A percentile compares a stretch with the other conserved stretches of the same genome.
Conservation (phyloP, 1,140 invertebrate genomes). For the Aradophagus sp. region DNA sequence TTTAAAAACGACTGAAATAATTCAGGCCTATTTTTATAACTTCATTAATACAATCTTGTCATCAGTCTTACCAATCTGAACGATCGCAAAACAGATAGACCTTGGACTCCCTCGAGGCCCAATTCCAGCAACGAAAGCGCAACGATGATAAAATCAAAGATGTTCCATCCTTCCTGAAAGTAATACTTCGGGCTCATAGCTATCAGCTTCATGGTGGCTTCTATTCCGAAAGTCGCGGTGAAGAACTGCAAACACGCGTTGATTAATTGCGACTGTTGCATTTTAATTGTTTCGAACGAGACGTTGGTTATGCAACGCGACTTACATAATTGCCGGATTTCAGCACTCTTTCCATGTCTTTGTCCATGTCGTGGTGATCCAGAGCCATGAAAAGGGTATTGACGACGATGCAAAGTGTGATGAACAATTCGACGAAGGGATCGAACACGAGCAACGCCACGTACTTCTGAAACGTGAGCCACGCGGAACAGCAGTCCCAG, state of each 20-base stretch:
- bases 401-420: slow-evolving; percentile 97
- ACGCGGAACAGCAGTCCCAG: slow-evolving; percentile 96
- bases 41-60: too few relatives aligned
- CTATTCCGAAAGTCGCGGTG: slow-evolving; percentile 97
- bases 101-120: slow-evolving; percentile 93
- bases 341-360: slow-evolving; percentile 87
- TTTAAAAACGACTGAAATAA: too few relatives aligned
- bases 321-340: slow-evolving; percentile 96
- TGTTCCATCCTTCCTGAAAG: slow-evolving; percentile 99
- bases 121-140: slow-evolving; percentile 95
- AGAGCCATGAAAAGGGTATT: slow-evolving; percentile 99
- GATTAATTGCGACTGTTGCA: not conserved
- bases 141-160: slow-evolving; percentile 99
- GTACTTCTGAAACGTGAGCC: slow-evolving; percentile 92
- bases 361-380: slow-evolving; percentile 96
- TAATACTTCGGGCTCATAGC: slow-evolving; percentile 98
- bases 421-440: slow-evolving; percentile 98
- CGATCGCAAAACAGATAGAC: slow-evolving; percentile 96
- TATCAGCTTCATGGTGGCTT: slow-evolving; percentile 95
- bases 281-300: too few relatives aligned
- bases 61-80: slow-evolving; percentile 96
- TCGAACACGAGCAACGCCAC: slow-evolving; percentile 96
- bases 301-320: too few relatives aligned
- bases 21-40: too few relatives aligned
- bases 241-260: slow-evolving; percentile 84